Percentiles rank a stretch among this genome's conserved stretches.
phyloP scores from a whole-genome alignment of 1,140 invertebrate genomes.

The Sitodiplosis mosellana region DNA sequence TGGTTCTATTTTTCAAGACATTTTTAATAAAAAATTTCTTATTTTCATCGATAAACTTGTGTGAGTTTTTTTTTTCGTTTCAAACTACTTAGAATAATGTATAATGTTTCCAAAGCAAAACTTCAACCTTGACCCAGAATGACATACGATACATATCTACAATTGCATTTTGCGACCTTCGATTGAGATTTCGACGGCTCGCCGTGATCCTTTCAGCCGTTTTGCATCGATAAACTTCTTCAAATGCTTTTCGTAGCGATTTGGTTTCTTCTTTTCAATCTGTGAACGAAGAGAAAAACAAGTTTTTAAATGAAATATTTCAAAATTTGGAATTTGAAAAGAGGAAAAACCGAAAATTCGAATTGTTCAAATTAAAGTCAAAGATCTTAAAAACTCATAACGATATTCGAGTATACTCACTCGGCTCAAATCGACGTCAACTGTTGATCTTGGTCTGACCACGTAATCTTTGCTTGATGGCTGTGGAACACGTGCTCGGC shows the following conservation, averaged over 20 bases:
- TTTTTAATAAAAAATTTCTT: no score
- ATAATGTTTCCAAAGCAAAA: no score
- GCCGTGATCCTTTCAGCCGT: slow-evolving; percentile 49
- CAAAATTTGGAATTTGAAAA: slow-evolving; percentile 1
- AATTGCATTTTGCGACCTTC: slow-evolving; percentile 90
- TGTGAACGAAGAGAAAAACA: slow-evolving; percentile 23
- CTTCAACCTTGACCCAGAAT: no score
- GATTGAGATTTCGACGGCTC: slow-evolving; percentile 85
- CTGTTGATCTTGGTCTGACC: slow-evolving; percentile 77
- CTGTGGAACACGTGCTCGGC: slow-evolving; percentile 80
- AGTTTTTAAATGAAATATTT: slow-evolving; percentile 1
- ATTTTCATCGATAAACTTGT: no score
- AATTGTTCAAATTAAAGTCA: not conserved
- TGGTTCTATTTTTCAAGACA: no score
- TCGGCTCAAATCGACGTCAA: slow-evolving; percentile 65
- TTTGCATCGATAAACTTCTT: slow-evolving; percentile 77
- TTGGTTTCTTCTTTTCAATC: slow-evolving; percentile 62
- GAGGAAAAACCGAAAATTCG: slow-evolving; percentile 4
- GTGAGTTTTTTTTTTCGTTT: no score
- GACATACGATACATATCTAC: slow-evolving; percentile 27
- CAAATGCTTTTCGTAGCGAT: slow-evolving; percentile 78
- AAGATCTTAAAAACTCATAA: not conserved
- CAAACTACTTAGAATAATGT: no score
- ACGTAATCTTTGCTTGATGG: slow-evolving; percentile 96
- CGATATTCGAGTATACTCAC: slow-evolving; percentile 29